A percentile compares a stretch with the other conserved stretches of the same genome.
Evolutionary conservation across 1,140 invertebrate genomes (phyloP).

Genomic region (Rhynchophorus ferrugineus): DNA sequence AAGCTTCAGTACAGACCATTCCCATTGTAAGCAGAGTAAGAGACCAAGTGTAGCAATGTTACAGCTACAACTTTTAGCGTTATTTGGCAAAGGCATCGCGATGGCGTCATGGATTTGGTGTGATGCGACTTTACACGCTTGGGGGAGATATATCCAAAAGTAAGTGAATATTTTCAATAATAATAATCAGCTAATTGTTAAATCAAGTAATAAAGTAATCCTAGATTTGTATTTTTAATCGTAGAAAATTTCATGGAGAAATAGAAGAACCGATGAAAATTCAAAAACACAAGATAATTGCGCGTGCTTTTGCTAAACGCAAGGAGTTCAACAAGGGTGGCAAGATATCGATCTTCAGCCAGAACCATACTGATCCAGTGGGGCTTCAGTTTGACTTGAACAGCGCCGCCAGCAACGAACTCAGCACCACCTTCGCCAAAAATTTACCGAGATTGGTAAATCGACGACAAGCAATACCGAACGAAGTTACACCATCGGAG

Average conservation of each 20-base stretch:
- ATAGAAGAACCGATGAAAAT: slow-evolving; percentile 62
- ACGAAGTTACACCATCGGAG: slow-evolving; percentile 49
- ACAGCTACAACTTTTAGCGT: slow-evolving; percentile 71
- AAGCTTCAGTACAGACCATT: slow-evolving; percentile 45
- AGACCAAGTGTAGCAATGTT: slow-evolving; percentile 74
- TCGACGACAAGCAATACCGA: slow-evolving; percentile 67
- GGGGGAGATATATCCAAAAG: slow-evolving; percentile 77
- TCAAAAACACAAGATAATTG: slow-evolving; percentile 85
- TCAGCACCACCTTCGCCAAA: slow-evolving; percentile 79
- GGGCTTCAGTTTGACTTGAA: slow-evolving; percentile 80
- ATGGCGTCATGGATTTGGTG: slow-evolving; percentile 94
- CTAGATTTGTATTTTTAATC: too few species aligned
- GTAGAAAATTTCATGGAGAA: slow-evolving; percentile 60
- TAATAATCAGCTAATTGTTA: slow-evolving; percentile 8
- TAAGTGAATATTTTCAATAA: slow-evolving; percentile 39
- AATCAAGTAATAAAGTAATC: too few species aligned
- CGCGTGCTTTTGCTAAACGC: slow-evolving; percentile 81
- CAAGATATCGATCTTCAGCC: slow-evolving; percentile 76
- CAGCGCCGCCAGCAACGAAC: slow-evolving; percentile 65
- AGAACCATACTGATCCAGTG: slow-evolving; percentile 82
- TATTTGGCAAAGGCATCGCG: slow-evolving; percentile 76
- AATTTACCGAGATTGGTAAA: slow-evolving; percentile 80
- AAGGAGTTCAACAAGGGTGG: slow-evolving; percentile 76
- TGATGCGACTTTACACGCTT: slow-evolving; percentile 67
- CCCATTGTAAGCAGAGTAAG: slow-evolving; percentile 54